A percentile compares a stretch with the other conserved stretches of the same genome.
Evolutionary conservation across 2,888 invertebrate species (phyloP).

Genomic region (Erpobdella octoculata): DNA sequence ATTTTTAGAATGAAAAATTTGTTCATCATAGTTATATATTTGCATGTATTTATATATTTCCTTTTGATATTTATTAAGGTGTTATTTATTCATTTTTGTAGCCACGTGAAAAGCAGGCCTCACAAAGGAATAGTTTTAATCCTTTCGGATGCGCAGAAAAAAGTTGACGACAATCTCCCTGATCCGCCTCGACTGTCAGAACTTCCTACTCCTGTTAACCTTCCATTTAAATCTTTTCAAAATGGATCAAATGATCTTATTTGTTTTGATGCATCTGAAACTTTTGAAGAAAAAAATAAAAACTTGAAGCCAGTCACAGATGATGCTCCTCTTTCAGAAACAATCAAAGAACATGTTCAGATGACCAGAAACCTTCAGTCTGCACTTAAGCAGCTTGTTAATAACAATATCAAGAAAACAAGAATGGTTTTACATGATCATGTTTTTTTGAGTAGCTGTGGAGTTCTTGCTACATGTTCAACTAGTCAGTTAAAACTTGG

Average conservation of each 20-base stretch:
- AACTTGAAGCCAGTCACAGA: background rate
- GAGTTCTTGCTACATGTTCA: constrained; percentile 2
- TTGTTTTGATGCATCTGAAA: background rate
- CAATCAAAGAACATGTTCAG: background rate
- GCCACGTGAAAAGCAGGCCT: constrained; percentile 1
- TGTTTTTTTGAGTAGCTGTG: constrained; percentile 6
- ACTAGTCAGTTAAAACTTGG: constrained; percentile 10
- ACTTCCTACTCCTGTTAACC: background rate
- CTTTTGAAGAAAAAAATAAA: background rate
- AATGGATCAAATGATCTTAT: background rate
- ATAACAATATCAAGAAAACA: background rate
- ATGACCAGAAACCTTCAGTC: background rate
- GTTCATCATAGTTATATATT: background rate
- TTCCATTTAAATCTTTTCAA: background rate
- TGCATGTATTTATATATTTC: too few relatives aligned
- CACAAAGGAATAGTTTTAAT: constrained; percentile 16
- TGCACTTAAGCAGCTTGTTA: background rate
- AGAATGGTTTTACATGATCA: background rate
- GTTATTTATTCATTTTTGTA: background rate
- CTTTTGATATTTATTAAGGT: too few relatives aligned
- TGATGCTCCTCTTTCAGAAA: background rate
- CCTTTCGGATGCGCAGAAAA: constrained; percentile 16
- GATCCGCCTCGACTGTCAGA: background rate
- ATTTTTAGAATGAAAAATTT: background rate
- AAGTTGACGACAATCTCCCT: constrained; percentile 15